Percentiles rank a stretch among this genome's conserved stretches.
Conservation (phyloP, 2,888 invertebrate genomes). For the Ectemnius continuus region DNA sequence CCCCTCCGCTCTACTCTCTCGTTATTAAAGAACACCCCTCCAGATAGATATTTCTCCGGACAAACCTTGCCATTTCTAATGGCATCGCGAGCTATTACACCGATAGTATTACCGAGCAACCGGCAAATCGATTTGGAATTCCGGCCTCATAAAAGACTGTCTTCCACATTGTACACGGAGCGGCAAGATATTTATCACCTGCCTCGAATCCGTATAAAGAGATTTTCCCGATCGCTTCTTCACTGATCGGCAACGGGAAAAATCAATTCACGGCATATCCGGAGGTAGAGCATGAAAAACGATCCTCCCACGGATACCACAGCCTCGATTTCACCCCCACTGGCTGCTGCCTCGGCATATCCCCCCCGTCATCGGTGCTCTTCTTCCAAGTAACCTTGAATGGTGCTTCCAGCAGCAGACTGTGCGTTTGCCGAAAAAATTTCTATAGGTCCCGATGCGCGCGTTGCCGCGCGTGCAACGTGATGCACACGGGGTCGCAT, state of each 20-base stretch:
- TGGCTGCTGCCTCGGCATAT: neutral
- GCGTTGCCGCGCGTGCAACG: constrained; percentile 48
- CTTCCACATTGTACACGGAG: no score
- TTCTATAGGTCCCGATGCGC: constrained; percentile 51
- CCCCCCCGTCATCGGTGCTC: neutral
- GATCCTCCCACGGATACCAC: constrained; percentile 53
- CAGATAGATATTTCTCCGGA: no score
- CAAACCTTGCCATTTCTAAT: no score
- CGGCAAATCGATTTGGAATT: no score
- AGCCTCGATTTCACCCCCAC: constrained; percentile 17
- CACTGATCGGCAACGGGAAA: constrained; percentile 49
- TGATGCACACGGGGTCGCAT: constrained; percentile 30
- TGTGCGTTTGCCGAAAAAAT: constrained; percentile 49
- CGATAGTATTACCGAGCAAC: no score
- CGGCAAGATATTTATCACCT: constrained; percentile 45
- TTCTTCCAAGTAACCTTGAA: constrained; percentile 18
- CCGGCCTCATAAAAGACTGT: no score
- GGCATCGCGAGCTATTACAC: no score
- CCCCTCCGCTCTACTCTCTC: no score
- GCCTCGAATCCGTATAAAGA: constrained; percentile 27
- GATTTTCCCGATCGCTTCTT: constrained; percentile 24
- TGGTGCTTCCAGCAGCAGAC: constrained; percentile 37
- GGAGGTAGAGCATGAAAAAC: constrained; percentile 58
- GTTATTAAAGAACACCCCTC: no score
- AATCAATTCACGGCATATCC: constrained; percentile 61